Evolutionary conservation across 2,113 vertebrate genomes (phyloP).

Genomic region (Meles meles): DNA sequence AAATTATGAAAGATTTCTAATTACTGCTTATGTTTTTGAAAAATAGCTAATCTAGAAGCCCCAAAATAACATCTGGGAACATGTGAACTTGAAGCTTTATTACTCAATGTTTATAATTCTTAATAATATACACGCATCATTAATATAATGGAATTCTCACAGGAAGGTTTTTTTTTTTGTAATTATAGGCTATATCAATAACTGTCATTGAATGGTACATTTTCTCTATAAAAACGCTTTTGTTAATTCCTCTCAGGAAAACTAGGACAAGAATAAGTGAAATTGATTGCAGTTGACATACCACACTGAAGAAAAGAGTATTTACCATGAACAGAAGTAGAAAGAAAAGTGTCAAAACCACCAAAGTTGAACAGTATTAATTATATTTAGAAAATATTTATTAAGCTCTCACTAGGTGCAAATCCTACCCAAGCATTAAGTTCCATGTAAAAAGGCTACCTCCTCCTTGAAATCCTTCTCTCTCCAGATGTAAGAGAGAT

Average conservation of each 20-base stretch:
- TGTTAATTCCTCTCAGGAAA: constrained; percentile 35
- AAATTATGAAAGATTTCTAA: constrained; percentile 75
- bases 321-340: neutral
- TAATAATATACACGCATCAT: constrained; percentile 64
- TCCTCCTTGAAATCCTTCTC: neutral
- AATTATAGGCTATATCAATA: constrained; percentile 64
- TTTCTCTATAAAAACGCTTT: constrained; percentile 41
- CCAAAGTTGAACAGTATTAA: neutral
- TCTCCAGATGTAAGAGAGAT: neutral
- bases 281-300: neutral
- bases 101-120: constrained; percentile 63
- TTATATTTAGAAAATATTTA: constrained; percentile 29
- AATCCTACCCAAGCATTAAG: neutral
- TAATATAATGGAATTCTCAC: constrained; percentile 60
- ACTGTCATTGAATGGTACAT: constrained; percentile 49
- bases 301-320: neutral
- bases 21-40: constrained; percentile 72
- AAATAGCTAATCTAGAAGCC: constrained; percentile 69
- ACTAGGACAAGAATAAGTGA: constrained; percentile 4
- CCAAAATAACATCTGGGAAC: constrained; percentile 57
- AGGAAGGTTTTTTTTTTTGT: neutral
- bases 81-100: constrained; percentile 54
- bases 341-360: neutral
- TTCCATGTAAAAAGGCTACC: neutral
- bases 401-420: neutral